Percentiles rank a stretch among this genome's conserved stretches.
phyloP scores from a whole-genome alignment of 2,113 vertebrate genomes.

The Zosterops borbonicus region DNA sequence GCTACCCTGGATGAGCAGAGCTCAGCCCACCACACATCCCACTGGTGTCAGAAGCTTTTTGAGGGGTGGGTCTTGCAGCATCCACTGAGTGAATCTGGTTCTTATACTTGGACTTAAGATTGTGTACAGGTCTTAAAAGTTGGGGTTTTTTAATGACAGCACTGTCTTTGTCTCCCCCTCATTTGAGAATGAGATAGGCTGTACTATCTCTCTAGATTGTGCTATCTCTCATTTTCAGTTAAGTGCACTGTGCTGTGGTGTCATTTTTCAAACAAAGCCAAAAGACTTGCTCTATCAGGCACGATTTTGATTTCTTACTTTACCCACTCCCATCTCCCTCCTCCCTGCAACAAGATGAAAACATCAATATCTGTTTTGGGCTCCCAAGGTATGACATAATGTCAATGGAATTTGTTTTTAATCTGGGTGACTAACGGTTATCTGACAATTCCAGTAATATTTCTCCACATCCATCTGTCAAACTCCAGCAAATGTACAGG shows the following conservation, averaged over 20 bases:
- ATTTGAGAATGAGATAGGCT: neutral
- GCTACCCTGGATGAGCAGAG: fast-evolving
- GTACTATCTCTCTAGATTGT: neutral
- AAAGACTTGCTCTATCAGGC: conserved; percentile 22
- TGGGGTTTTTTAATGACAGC: neutral
- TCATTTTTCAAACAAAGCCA: conserved; percentile 45
- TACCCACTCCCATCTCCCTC: conserved; percentile 10
- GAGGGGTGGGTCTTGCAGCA: neutral
- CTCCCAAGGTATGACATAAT: conserved; percentile 20
- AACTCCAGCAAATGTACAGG: neutral
- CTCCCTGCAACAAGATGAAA: conserved; percentile 44
- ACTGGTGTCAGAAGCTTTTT: neutral
- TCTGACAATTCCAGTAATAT: conserved; percentile 52
- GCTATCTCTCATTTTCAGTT: neutral
- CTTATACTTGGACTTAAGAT: neutral
- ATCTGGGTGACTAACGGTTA: conserved; percentile 48
- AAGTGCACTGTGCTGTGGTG: neutral
- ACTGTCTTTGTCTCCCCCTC: neutral
- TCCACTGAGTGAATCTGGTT: neutral
- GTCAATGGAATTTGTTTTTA: conserved; percentile 58
- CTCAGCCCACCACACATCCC: neutral
- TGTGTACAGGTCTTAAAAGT: neutral
- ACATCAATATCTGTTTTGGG: conserved; percentile 47
- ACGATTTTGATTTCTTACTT: conserved; percentile 36
- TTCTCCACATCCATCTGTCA: conserved; percentile 38